phyloP scores from a whole-genome alignment of 2,888 invertebrate genomes.

The Trachelus iudaicus region DNA sequence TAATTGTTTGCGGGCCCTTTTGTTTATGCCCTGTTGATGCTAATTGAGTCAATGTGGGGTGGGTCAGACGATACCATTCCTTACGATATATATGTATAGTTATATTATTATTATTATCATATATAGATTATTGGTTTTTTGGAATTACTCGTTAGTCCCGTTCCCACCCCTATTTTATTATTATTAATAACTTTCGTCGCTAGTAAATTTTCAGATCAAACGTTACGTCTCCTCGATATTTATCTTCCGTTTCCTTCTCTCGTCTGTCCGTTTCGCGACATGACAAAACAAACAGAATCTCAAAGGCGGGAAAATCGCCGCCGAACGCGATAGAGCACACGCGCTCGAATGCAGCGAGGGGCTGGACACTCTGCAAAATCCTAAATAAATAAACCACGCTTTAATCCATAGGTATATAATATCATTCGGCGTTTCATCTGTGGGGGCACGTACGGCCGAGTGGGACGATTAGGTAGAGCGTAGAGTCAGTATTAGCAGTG shows the following conservation, averaged over 20 bases:
- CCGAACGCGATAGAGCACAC: not conserved
- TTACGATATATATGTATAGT: not conserved
- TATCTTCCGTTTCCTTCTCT: not conserved
- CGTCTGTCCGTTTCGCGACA: not conserved
- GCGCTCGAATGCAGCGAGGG: not conserved
- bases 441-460: not conserved
- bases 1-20: not conserved
- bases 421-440: not conserved
- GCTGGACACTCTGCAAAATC: constrained; percentile 12
- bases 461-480: not conserved
- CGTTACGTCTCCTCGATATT: not conserved
- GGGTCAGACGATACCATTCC: not conserved
- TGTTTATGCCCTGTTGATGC: not conserved
- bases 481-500: not conserved
- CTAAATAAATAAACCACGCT: constrained; percentile 14
- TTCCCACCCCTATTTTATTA: not conserved
- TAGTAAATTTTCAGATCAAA: not conserved
- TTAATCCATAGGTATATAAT: constrained; percentile 8
- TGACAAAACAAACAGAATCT: not conserved
- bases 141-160: not conserved
- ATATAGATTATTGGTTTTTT: not conserved
- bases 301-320: not conserved
- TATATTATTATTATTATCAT: no score
- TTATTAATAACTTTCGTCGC: not conserved
- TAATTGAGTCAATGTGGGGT: not conserved